A percentile compares a stretch with the other conserved stretches of the same genome.
Conservation (phyloP, 2,797 vertebrate species). For the Eupleurogrammus muticus region DNA sequence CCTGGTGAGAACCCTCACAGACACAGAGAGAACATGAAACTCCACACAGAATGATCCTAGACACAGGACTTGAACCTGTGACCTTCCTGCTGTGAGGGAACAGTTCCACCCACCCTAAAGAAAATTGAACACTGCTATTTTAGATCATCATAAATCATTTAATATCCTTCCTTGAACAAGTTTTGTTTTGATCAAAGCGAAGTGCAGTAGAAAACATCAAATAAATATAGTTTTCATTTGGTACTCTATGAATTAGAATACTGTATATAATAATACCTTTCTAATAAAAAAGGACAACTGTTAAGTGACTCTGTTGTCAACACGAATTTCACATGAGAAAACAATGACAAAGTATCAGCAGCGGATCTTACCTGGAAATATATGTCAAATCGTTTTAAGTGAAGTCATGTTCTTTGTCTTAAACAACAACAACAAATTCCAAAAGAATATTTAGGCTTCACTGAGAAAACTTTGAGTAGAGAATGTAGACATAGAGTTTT, state of each 20-base stretch:
- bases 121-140: not conserved
- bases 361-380: not conserved
- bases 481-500: not conserved
- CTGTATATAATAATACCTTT: not conserved
- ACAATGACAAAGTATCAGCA: not conserved
- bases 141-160: constrained; percentile 12
- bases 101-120: no score
- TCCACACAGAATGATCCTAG: no score
- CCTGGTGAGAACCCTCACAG: no score
- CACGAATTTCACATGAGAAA: not conserved
- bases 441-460: not conserved
- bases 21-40: no score
- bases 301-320: not conserved
- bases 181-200: constrained; percentile 22
- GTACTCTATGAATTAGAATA: constrained; percentile 19
- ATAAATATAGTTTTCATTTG: constrained; percentile 21
- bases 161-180: constrained; percentile 3
- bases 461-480: not conserved
- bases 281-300: constrained; percentile 8
- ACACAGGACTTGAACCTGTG: no score
- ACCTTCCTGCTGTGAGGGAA: no score
- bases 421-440: not conserved
- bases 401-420: not conserved
- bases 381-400: not conserved
- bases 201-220: constrained; percentile 11